Evolutionary conservation across 2,888 invertebrate species (phyloP), one percentile per base, ranked within the genome.

Genomic region (Apoderus coryli): DNA sequence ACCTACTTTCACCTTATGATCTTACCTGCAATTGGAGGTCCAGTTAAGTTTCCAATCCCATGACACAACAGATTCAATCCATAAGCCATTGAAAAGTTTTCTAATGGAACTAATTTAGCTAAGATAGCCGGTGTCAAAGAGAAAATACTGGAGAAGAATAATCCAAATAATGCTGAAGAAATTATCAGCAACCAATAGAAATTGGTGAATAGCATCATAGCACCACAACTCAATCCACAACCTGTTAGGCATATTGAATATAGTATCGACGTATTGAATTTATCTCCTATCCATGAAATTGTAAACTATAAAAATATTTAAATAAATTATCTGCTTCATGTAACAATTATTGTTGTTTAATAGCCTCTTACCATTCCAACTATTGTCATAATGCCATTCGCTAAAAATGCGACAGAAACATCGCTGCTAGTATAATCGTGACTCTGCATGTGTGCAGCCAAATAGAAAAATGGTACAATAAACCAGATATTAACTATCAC

Each of bases 401-500:
- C 65, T 27, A 90, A 84, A 39, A 92, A 67, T 41, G 90, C 68
- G 35, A 71, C 69, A 3, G 89, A 84, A 3, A 77, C 76, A 29
- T 76, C 72, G 15, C 72, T 65, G 41, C 82, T 76, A 2, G 63
- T 65, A 43, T 78, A 81, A 1, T 73, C 74, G 14, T 39, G 36
- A 3, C 70, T 67, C 13, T 69, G 68, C 62, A 86, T 76, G 53
- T 82, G 77, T 47, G 90, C 89, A 27, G 84, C 80, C 34, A 92
- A 64, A 57, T 89, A 93, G 53, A 93, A 82, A 61, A 93, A 93
- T 7, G 92, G 89, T 30, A 93, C 84, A 47, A 93, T 90, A 56
- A 84, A 85, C 82, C 89, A 90, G 45, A 80, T 74, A 58, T 90
- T 93, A 26, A 93, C 66, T 29, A 92, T 65, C 40, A 88, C 75